Evolutionary conservation across 2,113 vertebrate species (phyloP).

Genomic region (Otocyon megalotis): DNA sequence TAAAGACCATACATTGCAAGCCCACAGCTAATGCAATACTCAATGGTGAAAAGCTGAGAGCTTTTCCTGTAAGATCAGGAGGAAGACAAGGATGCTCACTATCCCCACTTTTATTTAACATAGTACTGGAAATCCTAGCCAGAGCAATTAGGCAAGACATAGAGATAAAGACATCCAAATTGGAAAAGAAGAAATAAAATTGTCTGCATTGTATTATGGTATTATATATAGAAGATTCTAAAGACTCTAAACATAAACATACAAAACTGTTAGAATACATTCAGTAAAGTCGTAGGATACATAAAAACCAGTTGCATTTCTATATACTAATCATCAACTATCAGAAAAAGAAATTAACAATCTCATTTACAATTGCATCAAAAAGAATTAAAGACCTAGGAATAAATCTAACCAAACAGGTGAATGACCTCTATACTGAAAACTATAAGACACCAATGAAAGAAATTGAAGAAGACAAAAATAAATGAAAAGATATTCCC

Average conservation of each 20-base stretch:
- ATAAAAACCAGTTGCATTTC: not conserved
- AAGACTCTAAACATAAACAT: not conserved
- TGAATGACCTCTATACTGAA: not conserved
- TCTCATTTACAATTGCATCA: not conserved
- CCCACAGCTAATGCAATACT: not conserved
- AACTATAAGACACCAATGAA: not conserved
- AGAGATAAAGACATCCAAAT: not conserved
- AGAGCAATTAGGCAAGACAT: not conserved
- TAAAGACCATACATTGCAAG: not conserved
- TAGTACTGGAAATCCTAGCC: not conserved
- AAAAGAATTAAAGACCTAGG: not conserved
- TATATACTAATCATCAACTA: not conserved
- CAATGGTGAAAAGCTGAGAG: not conserved
- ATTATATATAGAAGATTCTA: not conserved
- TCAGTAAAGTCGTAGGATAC: not conserved
- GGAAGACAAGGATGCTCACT: not conserved
- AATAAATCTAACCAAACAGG: not conserved
- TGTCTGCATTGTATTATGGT: not conserved
- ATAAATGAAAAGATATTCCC: not conserved
- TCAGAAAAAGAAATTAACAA: not conserved
- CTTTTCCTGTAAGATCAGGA: not conserved
- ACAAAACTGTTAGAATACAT: not conserved
- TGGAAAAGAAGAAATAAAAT: constrained; percentile 10
- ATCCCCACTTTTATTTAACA: not conserved
- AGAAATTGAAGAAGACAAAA: not conserved